phyloP scores from a whole-genome alignment of 1,140 invertebrate species.

The Macrosteles quadrilineatus region DNA sequence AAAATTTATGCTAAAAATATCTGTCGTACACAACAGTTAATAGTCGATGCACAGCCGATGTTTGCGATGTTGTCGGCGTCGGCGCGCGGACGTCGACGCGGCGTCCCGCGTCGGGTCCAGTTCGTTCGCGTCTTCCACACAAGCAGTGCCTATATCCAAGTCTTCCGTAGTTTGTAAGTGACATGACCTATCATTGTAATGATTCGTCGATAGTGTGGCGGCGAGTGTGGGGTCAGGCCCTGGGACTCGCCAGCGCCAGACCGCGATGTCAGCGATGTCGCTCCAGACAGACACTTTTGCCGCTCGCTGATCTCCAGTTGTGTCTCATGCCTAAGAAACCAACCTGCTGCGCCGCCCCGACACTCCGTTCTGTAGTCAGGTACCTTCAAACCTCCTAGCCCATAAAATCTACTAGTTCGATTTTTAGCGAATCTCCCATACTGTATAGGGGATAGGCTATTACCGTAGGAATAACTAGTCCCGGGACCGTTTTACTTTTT shows the following conservation, averaged over 20 bases:
- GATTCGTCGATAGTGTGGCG: background rate
- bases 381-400: too few relatives aligned
- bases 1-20: too few relatives aligned
- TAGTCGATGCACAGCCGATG: too few relatives aligned
- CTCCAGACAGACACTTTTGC: conserved; percentile 49
- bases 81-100: background rate
- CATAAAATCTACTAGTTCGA: too few relatives aligned
- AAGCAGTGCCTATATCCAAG: conserved; percentile 8
- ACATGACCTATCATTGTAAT: background rate
- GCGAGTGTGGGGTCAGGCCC: conserved; percentile 18
- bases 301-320: conserved; percentile 54
- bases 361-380: conserved; percentile 62
- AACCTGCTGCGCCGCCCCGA: background rate
- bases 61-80: too few relatives aligned
- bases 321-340: conserved; percentile 47
- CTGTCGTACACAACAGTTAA: too few relatives aligned
- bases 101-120: background rate
- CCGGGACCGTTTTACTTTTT: too few relatives aligned
- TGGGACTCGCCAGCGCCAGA: conserved; percentile 35
- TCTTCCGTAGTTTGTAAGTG: conserved; percentile 9
- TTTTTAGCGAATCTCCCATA: too few relatives aligned
- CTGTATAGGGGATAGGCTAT: too few relatives aligned
- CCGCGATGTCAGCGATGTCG: conserved; percentile 42
- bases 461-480: too few relatives aligned
- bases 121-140: conserved; percentile 1